phyloP scores from a whole-genome alignment of 2,797 vertebrate genomes.

The Paramormyrops hopkinsi region DNA sequence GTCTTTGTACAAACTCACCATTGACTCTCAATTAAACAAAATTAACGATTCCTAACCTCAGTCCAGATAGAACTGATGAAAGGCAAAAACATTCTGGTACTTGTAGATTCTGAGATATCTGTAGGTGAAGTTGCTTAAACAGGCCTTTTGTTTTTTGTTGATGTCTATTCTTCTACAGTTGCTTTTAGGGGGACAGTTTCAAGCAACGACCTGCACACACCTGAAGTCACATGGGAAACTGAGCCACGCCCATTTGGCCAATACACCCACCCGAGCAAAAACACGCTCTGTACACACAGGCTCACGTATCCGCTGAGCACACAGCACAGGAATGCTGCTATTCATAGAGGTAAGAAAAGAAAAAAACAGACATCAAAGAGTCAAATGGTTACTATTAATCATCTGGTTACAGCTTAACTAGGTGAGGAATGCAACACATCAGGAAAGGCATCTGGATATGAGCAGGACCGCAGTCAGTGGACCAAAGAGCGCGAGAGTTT shows the following conservation, averaged over 20 bases:
- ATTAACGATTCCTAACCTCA: neutral
- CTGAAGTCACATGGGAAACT: neutral
- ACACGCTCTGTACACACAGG: neutral
- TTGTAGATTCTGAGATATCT: neutral
- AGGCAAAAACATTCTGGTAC: neutral
- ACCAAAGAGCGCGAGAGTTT: neutral
- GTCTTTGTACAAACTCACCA: neutral
- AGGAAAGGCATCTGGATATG: neutral
- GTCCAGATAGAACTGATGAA: neutral
- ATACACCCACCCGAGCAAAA: neutral
- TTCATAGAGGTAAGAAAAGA: conserved; percentile 29
- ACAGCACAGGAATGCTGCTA: neutral
- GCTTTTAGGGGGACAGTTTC: neutral
- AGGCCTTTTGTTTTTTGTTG: neutral
- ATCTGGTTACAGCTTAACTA: conserved; percentile 61
- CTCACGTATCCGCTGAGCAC: neutral
- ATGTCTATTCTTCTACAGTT: neutral
- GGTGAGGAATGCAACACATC: conserved; percentile 73
- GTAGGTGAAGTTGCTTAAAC: neutral
- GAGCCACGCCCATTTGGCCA: neutral
- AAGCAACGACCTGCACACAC: neutral
- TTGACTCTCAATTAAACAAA: neutral
- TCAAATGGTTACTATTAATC: conserved; percentile 67
- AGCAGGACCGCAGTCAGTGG: neutral
- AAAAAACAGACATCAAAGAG: conserved; percentile 59